Evolutionary conservation across 1,140 invertebrate genomes (phyloP).

Genomic region (Spodoptera frugiperda): DNA sequence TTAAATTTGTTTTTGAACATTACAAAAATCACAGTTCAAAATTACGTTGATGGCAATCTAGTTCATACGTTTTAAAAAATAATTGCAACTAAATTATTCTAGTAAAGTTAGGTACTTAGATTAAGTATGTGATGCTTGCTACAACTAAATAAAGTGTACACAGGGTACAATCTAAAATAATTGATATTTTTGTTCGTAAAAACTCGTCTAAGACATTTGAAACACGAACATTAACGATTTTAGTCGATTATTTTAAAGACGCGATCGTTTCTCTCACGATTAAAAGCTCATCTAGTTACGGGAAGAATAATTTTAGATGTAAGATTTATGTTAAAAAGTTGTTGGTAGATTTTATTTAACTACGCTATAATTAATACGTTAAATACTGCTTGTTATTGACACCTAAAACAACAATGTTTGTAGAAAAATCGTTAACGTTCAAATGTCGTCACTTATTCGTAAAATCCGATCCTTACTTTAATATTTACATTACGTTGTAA

Average conservation of each 20-base stretch:
- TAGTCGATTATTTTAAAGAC: background rate
- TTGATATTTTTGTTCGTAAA: constrained; percentile 30
- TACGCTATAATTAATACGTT: background rate
- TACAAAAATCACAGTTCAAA: constrained; percentile 82
- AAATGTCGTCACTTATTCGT: background rate
- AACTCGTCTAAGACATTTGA: constrained; percentile 1
- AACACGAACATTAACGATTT: constrained; percentile 23
- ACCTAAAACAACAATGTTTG: constrained; percentile 12
- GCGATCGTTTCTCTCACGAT: background rate
- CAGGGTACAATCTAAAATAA: constrained; percentile 43
- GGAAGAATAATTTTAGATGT: background rate
- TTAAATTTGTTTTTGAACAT: constrained; percentile 75
- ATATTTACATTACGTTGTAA: constrained; percentile 43
- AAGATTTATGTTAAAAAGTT: background rate
- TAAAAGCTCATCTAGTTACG: no score
- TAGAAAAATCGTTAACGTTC: constrained; percentile 24
- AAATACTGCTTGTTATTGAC: constrained; percentile 30
- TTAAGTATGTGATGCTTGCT: constrained; percentile 67
- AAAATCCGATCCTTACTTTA: constrained; percentile 24
- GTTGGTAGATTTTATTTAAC: background rate
- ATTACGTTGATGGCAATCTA: constrained; percentile 81
- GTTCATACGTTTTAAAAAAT: constrained; percentile 61
- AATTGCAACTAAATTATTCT: constrained; percentile 62
- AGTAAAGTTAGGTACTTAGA: constrained; percentile 71
- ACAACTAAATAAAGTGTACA: constrained; percentile 32